These are phyloP conservation scores for Lepidocyrtinus sp. DNA, from an alignment of 2,888 invertebrate species.

Conservation along the genomic window DNA sequence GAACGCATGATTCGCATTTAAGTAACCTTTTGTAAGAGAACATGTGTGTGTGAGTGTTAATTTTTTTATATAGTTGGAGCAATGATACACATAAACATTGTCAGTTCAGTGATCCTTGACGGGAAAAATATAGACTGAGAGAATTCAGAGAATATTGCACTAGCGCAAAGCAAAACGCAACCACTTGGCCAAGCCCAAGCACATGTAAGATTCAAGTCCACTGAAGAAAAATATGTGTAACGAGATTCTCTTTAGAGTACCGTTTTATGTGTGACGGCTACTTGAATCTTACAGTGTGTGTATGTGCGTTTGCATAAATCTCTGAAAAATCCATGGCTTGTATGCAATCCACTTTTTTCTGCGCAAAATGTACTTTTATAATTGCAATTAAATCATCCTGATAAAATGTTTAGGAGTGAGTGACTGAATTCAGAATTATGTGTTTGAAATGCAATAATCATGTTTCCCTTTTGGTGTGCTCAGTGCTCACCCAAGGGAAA, in stretches of 20 bases:
- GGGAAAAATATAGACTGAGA: no score
- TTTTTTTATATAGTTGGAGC: not conserved
- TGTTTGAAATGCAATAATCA: not conserved
- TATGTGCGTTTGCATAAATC: no score
- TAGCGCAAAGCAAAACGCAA: no score
- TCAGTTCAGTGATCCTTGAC: slow-evolving; percentile 56
- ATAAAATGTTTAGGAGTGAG: not conserved
- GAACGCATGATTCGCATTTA: slow-evolving; percentile 22
- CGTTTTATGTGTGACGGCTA: no score
- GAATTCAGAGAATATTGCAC: no score
- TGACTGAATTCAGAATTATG: not conserved
- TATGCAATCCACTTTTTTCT: not conserved
- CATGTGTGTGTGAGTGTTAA: not conserved
- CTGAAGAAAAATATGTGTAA: not conserved
- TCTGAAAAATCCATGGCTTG: not conserved
- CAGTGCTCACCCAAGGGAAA: no score
- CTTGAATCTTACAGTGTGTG: no score
- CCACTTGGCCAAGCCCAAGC: not conserved
- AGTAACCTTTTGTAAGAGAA: not conserved
- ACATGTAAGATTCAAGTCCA: no score
- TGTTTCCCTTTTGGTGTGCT: no score
- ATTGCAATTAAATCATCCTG: not conserved
- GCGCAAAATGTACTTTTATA: not conserved
- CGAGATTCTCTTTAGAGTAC: no score
- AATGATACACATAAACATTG: slow-evolving; percentile 27